A percentile compares a stretch with the other conserved stretches of the same genome.
These are phyloP conservation scores for Oscheius onirici DNA, from an alignment of 2,888 invertebrate species.

Conservation along the genomic window DNA sequence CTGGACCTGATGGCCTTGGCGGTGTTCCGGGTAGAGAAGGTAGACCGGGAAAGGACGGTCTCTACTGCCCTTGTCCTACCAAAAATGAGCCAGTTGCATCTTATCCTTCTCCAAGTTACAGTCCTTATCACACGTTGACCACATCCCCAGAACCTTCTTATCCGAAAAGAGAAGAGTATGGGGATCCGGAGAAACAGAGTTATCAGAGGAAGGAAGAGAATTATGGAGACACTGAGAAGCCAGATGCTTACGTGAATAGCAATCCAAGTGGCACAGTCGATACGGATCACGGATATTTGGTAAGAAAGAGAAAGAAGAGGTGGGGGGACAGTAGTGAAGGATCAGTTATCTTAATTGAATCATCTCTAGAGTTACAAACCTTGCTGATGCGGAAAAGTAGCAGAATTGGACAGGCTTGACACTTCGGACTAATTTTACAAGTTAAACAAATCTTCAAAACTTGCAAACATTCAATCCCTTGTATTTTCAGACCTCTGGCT, in stretches of 20 bases:
- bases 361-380: not conserved
- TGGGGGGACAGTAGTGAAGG: no score
- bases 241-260: conserved; percentile 4
- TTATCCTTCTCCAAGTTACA: conserved; percentile 4
- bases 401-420: no score
- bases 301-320: not conserved
- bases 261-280: not conserved
- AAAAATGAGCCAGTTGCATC: not conserved
- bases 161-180: not conserved
- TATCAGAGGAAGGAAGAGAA: not conserved
- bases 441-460: not conserved
- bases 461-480: not conserved
- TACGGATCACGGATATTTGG: conserved; percentile 1
- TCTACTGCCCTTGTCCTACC: conserved; percentile 28
- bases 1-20: conserved; percentile 19
- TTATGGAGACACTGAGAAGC: not conserved
- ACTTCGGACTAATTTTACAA: no score
- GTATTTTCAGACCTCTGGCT: not conserved
- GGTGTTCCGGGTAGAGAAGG: conserved; percentile 23
- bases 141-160: not conserved
- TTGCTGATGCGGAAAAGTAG: no score
- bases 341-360: conserved; percentile 1
- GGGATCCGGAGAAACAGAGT: not conserved
- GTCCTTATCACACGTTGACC: not conserved
- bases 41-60: conserved; percentile 9